phyloP scores from a whole-genome alignment of 2,113 vertebrate species.

The Leucosticte australis region DNA sequence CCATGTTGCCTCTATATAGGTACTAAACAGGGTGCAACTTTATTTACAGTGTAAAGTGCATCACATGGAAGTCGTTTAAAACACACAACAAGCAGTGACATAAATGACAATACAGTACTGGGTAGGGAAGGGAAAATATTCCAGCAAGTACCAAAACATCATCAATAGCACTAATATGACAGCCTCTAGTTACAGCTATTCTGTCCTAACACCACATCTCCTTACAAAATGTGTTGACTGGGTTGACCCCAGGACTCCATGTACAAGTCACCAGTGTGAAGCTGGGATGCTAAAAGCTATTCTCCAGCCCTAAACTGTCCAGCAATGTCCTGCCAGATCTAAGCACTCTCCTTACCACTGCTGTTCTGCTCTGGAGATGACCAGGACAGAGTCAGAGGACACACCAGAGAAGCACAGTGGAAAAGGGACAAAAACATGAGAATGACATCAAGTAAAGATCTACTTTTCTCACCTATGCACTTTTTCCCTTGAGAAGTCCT shows the following conservation, averaged over 20 bases:
- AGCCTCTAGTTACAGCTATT: constrained; percentile 52
- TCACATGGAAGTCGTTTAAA: constrained; percentile 26
- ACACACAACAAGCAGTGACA: constrained; percentile 41
- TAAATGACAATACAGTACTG: constrained; percentile 27
- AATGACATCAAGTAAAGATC: background rate
- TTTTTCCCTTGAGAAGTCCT: background rate
- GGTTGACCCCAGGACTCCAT: background rate
- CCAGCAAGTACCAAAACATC: constrained; percentile 35
- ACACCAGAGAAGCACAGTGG: background rate
- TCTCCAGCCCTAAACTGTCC: background rate
- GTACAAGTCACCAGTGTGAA: background rate
- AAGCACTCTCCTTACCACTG: background rate
- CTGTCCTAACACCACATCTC: background rate
- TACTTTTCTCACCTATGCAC: background rate
- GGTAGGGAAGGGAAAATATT: background rate
- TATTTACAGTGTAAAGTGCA: constrained; percentile 70
- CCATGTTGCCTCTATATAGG: background rate
- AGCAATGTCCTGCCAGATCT: background rate
- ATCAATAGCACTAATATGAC: constrained; percentile 39
- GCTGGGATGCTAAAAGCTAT: background rate
- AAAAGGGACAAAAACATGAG: background rate
- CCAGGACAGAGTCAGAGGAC: background rate
- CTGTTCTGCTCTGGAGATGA: background rate
- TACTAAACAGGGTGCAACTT: constrained; percentile 53
- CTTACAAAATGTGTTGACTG: background rate